These are phyloP conservation scores for Bombyx huttoni DNA, from an alignment of 2,888 invertebrate species.

Conservation along the genomic window DNA sequence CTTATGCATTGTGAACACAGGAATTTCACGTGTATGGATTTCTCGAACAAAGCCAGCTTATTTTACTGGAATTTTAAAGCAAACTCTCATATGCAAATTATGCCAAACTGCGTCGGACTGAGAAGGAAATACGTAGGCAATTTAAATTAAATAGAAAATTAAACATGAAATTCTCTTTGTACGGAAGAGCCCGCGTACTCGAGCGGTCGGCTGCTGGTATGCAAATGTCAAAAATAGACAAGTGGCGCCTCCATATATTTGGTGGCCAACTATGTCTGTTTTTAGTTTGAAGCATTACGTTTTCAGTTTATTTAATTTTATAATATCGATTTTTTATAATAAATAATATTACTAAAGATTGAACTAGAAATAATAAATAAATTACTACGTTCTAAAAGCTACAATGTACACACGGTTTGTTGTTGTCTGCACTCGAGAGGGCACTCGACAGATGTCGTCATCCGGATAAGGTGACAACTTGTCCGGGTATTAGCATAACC, in stretches of 20 bases:
- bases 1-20: background rate
- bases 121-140: slow-evolving; percentile 44
- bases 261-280: slow-evolving; percentile 13
- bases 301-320: background rate
- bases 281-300: slow-evolving; percentile 15
- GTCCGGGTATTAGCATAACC: slow-evolving; percentile 27
- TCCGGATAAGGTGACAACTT: slow-evolving; percentile 18
- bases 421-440: background rate
- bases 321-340: background rate
- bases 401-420: background rate
- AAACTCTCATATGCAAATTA: slow-evolving; percentile 34
- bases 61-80: background rate
- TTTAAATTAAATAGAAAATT: slow-evolving; percentile 57
- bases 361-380: background rate
- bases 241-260: slow-evolving; percentile 24
- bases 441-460: slow-evolving; percentile 11
- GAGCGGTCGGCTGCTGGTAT: slow-evolving; percentile 29
- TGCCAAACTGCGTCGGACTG: slow-evolving; percentile 23
- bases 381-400: background rate
- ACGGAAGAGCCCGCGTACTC: slow-evolving; percentile 15
- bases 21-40: background rate
- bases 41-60: background rate
- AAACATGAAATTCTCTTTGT: slow-evolving; percentile 61
- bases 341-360: background rate
- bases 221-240: slow-evolving; percentile 50